A percentile compares a stretch with the other conserved stretches of the same genome.
phyloP scores from a whole-genome alignment of 2,113 vertebrate species.

The Sceloporus undulatus region DNA sequence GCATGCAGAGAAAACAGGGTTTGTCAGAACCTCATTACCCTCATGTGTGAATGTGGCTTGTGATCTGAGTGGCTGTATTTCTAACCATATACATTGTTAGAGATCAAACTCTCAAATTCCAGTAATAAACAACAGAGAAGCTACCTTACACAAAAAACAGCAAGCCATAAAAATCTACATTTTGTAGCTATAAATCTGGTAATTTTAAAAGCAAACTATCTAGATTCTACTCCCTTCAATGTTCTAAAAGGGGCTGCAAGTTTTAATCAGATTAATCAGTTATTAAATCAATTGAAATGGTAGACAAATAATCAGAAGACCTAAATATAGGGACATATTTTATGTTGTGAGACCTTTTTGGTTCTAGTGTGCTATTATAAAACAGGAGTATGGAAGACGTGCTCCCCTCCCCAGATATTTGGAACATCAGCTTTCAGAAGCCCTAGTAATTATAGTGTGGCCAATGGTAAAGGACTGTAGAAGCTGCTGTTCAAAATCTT shows the following conservation, averaged over 20 bases:
- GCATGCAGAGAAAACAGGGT: neutral
- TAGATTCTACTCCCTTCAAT: neutral
- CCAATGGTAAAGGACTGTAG: too few relatives aligned
- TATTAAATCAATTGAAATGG: neutral
- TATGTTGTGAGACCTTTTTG: too few relatives aligned
- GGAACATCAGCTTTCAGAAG: too few relatives aligned
- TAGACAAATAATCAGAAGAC: neutral
- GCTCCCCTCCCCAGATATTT: too few relatives aligned
- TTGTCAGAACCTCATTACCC: neutral
- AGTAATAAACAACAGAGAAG: neutral
- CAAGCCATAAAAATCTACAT: neutral
- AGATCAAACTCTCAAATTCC: neutral
- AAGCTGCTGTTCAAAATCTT: too few relatives aligned
- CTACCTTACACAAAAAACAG: neutral
- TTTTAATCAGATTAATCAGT: conserved; percentile 2
- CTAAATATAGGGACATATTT: too few relatives aligned
- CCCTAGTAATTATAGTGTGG: too few relatives aligned
- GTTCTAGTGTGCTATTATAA: too few relatives aligned
- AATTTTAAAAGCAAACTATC: neutral
- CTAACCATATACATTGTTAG: neutral
- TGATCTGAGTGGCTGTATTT: neutral
- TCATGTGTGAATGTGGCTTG: neutral
- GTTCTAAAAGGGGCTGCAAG: neutral
- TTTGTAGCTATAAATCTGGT: neutral
- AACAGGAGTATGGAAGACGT: too few relatives aligned